phyloP scores from a whole-genome alignment of 2,888 invertebrate genomes.

The Hylaea fasciaria region DNA sequence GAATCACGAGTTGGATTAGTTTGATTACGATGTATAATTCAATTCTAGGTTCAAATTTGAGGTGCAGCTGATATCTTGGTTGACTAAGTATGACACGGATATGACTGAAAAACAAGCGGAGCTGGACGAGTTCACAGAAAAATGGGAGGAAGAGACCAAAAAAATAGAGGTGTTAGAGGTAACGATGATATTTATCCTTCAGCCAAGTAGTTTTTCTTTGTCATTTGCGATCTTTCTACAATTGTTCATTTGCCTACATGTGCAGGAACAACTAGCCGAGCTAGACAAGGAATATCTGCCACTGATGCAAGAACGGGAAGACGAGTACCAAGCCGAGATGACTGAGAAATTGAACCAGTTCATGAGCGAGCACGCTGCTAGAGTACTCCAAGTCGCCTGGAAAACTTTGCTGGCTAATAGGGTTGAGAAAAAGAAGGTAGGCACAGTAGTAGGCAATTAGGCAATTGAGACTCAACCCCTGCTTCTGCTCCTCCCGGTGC shows the following conservation, averaged over 20 bases:
- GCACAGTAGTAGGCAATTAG: too few relatives aligned
- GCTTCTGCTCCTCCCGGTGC: too few relatives aligned
- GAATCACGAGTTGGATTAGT: too few relatives aligned
- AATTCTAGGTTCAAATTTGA: slow-evolving; percentile 80
- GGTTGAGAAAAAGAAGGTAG: slow-evolving; percentile 73
- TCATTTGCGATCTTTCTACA: too few relatives aligned
- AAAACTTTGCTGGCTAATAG: slow-evolving; percentile 68
- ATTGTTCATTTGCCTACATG: background rate
- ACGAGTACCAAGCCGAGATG: slow-evolving; percentile 82
- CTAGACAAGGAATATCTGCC: slow-evolving; percentile 83
- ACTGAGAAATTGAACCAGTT: slow-evolving; percentile 79
- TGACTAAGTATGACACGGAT: slow-evolving; percentile 85
- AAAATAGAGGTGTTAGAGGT: slow-evolving; percentile 78
- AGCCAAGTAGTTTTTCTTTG: too few relatives aligned
- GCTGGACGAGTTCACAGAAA: slow-evolving; percentile 77
- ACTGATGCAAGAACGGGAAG: slow-evolving; percentile 84
- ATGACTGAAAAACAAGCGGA: slow-evolving; percentile 84
- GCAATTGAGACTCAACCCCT: too few relatives aligned
- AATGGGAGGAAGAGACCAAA: slow-evolving; percentile 76
- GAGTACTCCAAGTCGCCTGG: slow-evolving; percentile 75
- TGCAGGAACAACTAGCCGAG: slow-evolving; percentile 73
- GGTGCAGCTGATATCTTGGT: slow-evolving; percentile 83
- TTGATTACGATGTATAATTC: background rate
- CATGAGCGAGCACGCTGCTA: slow-evolving; percentile 69
- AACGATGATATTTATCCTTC: background rate